Percentiles rank a stretch among this genome's conserved stretches.
phyloP scores from a whole-genome alignment of 2,113 vertebrate genomes.

The Reinhardtius hippoglossoides region DNA sequence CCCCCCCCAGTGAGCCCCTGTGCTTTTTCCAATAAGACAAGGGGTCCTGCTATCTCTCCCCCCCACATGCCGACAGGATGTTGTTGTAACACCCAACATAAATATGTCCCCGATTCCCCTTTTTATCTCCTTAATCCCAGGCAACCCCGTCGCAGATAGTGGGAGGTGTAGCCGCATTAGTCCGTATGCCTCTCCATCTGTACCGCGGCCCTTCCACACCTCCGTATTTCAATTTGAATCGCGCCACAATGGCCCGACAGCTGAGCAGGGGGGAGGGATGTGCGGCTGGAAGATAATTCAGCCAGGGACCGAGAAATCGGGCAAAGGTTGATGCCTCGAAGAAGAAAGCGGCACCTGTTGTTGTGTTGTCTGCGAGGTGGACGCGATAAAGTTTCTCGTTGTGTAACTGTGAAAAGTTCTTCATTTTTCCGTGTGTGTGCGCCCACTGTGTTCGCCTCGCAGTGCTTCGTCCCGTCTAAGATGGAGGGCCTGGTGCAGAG shows the following conservation, averaged over 20 bases:
- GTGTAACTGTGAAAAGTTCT: background rate
- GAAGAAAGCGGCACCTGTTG: conserved; percentile 4
- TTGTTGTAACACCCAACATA: conserved; percentile 50
- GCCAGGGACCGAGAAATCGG: background rate
- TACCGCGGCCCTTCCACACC: conserved; percentile 13
- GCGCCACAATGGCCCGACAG: conserved; percentile 32
- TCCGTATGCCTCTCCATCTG: conserved; percentile 63
- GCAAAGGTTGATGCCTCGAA: conserved; percentile 12
- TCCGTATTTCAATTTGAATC: conserved; percentile 45
- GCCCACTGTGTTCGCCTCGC: conserved; percentile 7
- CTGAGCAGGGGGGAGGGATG: background rate
- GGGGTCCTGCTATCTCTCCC: conserved; percentile 45
- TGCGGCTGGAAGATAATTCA: conserved; percentile 5
- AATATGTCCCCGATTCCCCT: conserved; percentile 38
- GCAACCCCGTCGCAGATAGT: conserved; percentile 39
- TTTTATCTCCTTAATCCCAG: conserved; percentile 58
- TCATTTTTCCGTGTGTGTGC: background rate
- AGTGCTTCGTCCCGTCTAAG: conserved; percentile 90
- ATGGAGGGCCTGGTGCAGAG: conserved; percentile 85
- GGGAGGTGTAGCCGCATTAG: conserved; percentile 37
- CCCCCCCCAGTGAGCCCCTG: conserved; percentile 23
- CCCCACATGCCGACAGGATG: conserved; percentile 38
- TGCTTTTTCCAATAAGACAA: conserved; percentile 40
- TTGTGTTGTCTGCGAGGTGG: background rate
- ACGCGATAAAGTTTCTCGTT: background rate